A percentile compares a stretch with the other conserved stretches of the same genome.
Evolutionary conservation across 2,797 vertebrate species (phyloP).

Genomic region (Tokudaia muenninki): DNA sequence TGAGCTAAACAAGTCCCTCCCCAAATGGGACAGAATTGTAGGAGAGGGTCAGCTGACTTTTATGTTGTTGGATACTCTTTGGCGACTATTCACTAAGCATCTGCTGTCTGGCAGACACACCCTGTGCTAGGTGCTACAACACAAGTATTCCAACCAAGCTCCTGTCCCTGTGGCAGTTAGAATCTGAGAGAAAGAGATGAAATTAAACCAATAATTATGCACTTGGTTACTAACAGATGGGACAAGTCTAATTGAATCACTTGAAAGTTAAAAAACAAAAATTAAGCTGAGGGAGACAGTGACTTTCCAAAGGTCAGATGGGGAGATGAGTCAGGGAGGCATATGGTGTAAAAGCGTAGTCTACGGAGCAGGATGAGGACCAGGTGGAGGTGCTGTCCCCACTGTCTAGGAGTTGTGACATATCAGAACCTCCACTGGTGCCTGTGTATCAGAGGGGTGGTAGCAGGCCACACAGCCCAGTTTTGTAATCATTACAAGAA

Average conservation of each 20-base stretch:
- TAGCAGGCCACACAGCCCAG: neutral
- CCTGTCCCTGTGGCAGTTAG: neutral
- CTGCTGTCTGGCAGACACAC: conserved; percentile 26
- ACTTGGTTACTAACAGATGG: conserved; percentile 55
- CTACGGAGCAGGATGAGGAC: neutral
- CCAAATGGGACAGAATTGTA: neutral
- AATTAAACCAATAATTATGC: conserved; percentile 32
- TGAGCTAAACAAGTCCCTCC: neutral
- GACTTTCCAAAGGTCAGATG: conserved; percentile 30
- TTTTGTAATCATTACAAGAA: neutral
- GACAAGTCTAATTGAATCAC: conserved; percentile 8
- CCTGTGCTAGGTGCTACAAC: neutral
- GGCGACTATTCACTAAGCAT: conserved; percentile 32
- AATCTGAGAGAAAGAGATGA: conserved; percentile 15
- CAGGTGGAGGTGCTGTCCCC: neutral
- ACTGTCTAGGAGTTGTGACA: neutral
- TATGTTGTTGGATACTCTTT: neutral
- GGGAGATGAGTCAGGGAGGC: conserved; percentile 7
- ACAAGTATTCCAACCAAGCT: neutral
- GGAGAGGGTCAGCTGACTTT: neutral
- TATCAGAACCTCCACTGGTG: neutral
- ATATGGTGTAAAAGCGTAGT: neutral
- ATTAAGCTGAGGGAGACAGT: neutral
- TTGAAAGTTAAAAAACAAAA: neutral
- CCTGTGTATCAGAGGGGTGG: neutral